These are phyloP conservation scores for Anticlea derivata DNA, from an alignment of 2,888 invertebrate species.

Conservation along the genomic window DNA sequence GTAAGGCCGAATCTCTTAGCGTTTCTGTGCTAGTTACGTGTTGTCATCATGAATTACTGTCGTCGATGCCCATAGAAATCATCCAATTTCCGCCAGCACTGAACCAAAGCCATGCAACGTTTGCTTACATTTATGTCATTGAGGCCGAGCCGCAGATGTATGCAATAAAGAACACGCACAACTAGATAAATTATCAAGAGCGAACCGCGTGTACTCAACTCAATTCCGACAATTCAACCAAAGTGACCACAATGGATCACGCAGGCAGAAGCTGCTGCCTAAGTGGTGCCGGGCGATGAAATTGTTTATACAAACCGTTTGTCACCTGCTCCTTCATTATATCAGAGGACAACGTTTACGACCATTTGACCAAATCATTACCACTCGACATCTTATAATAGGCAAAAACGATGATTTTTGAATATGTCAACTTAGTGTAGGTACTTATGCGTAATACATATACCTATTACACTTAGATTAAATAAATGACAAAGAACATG, in stretches of 20 bases:
- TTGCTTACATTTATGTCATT: constrained; percentile 15
- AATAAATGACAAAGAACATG: background rate
- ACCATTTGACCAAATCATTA: constrained; percentile 29
- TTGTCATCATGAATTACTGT: constrained; percentile 6
- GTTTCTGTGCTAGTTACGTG: constrained; percentile 9
- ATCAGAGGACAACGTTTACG: constrained; percentile 20
- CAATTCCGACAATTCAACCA: constrained; percentile 64
- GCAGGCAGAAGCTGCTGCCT: constrained; percentile 5
- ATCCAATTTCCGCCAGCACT: constrained; percentile 12
- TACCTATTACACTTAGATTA: too few relatives aligned
- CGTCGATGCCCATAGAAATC: constrained; percentile 8
- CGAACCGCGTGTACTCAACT: constrained; percentile 62
- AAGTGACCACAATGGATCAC: constrained; percentile 37
- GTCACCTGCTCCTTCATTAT: constrained; percentile 21
- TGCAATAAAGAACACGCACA: constrained; percentile 33
- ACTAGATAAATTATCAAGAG: constrained; percentile 55
- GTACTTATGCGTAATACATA: too few relatives aligned
- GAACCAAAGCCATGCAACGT: constrained; percentile 21
- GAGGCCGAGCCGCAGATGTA: constrained; percentile 31
- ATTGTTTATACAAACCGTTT: constrained; percentile 18
- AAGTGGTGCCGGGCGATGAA: constrained; percentile 3
- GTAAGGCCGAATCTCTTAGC: constrained; percentile 13
- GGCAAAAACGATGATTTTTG: background rate
- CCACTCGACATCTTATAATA: constrained; percentile 17
- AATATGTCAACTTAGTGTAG: background rate